phyloP scores from a whole-genome alignment of 1,140 invertebrate species.

The Cherax destructor region DNA sequence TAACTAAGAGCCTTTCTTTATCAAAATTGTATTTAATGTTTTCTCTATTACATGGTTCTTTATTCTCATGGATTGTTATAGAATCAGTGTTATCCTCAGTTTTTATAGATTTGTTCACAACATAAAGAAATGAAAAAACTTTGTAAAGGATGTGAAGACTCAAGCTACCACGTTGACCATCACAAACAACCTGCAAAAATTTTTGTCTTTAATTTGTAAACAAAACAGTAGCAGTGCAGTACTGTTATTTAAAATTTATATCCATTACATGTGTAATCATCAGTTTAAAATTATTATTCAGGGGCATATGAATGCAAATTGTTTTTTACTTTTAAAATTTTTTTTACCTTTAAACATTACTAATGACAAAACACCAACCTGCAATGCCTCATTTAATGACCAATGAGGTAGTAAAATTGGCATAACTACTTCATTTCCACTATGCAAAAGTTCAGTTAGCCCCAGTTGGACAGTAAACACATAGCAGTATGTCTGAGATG shows the following conservation, averaged over 20 bases:
- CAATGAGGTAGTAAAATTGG: slow-evolving; percentile 21
- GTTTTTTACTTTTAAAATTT: too few relatives aligned
- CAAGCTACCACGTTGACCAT: slow-evolving; percentile 8
- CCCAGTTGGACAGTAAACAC: slow-evolving; percentile 13
- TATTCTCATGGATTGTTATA: neutral
- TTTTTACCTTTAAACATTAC: neutral
- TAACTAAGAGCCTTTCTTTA: neutral
- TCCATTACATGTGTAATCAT: too few relatives aligned
- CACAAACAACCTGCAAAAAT: slow-evolving; percentile 3
- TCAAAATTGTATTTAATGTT: neutral
- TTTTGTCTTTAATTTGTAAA: too few relatives aligned
- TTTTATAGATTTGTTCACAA: neutral
- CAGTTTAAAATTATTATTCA: too few relatives aligned
- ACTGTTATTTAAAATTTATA: too few relatives aligned
- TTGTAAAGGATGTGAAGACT: slow-evolving; percentile 18
- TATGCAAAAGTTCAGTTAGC: slow-evolving; percentile 13
- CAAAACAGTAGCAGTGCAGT: too few relatives aligned
- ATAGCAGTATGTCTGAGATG: slow-evolving; percentile 35
- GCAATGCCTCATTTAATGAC: slow-evolving; percentile 6
- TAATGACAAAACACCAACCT: neutral
- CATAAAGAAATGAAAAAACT: neutral
- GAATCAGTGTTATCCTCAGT: neutral
- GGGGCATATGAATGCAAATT: too few relatives aligned
- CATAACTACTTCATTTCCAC: neutral
- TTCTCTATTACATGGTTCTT: neutral